These are phyloP conservation scores for Vireo altiloquus DNA, from an alignment of 2,113 vertebrate species.

Conservation along the genomic window DNA sequence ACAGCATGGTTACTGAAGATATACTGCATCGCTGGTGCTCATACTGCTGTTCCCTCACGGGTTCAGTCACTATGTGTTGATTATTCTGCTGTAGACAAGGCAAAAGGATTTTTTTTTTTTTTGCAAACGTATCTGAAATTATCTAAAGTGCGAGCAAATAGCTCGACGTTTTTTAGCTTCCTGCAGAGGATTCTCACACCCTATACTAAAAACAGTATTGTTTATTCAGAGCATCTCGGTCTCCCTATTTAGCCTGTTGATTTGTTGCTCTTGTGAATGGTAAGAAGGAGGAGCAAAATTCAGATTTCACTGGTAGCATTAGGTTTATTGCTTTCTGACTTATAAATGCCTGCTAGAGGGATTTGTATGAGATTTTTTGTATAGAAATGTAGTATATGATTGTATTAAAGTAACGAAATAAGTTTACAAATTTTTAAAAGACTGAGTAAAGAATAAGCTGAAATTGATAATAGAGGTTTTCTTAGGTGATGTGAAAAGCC, in stretches of 20 bases:
- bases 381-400: background rate
- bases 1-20: slow-evolving; percentile 50
- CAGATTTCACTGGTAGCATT: background rate
- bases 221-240: slow-evolving; percentile 15
- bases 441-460: background rate
- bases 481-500: background rate
- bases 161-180: slow-evolving; percentile 30
- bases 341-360: background rate
- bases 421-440: background rate
- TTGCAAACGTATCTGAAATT: background rate
- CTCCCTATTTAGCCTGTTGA: background rate
- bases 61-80: slow-evolving; percentile 10
- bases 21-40: slow-evolving; percentile 6
- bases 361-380: background rate
- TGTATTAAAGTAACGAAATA: background rate
- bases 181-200: slow-evolving; percentile 22
- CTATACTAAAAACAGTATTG: background rate
- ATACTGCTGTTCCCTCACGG: slow-evolving; percentile 3
- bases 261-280: slow-evolving; percentile 6
- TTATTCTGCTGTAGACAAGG: slow-evolving; percentile 2
- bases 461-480: background rate
- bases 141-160: background rate
- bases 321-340: background rate
- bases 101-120: background rate
- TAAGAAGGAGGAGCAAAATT: background rate